These are phyloP conservation scores for Uromys caudimaculatus DNA, from an alignment of 2,797 vertebrate species.

Conservation along the genomic window DNA sequence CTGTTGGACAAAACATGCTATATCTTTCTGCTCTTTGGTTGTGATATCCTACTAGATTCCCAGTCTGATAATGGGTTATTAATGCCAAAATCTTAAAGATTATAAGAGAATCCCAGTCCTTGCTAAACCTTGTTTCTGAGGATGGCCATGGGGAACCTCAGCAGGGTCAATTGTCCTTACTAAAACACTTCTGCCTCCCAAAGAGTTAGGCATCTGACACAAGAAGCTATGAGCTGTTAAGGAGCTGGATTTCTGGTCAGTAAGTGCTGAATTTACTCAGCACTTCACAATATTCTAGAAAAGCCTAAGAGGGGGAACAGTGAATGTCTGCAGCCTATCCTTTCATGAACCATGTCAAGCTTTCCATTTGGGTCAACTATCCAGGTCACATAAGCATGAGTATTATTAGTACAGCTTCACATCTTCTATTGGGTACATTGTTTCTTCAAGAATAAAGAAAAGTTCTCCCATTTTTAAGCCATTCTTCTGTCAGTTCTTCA, in stretches of 20 bases:
- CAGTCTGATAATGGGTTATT: neutral
- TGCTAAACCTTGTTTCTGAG: neutral
- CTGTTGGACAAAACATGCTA: neutral
- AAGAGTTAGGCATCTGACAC: neutral
- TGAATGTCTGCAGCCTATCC: neutral
- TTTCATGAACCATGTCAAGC: neutral
- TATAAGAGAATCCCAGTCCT: neutral
- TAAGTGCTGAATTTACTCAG: neutral
- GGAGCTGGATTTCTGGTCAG: neutral
- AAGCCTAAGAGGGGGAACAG: conserved; percentile 39
- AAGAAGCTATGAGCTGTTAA: neutral
- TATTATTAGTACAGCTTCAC: conserved; percentile 73
- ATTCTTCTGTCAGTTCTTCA: conserved; percentile 88
- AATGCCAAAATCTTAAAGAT: neutral
- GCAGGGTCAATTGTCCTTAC: neutral
- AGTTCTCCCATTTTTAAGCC: conserved; percentile 87
- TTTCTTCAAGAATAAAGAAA: conserved; percentile 88
- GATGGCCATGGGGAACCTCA: neutral
- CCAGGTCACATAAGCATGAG: neutral
- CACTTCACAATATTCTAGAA: neutral
- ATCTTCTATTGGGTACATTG: conserved; percentile 83
- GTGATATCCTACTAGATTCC: neutral
- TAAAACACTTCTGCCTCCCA: conserved; percentile 22
- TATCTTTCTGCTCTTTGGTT: neutral
- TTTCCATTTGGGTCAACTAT: conserved; percentile 62